A percentile compares a stretch with the other conserved stretches of the same genome.
phyloP scores from a whole-genome alignment of 2,797 vertebrate species.

The Artibeus jamaicensis region DNA sequence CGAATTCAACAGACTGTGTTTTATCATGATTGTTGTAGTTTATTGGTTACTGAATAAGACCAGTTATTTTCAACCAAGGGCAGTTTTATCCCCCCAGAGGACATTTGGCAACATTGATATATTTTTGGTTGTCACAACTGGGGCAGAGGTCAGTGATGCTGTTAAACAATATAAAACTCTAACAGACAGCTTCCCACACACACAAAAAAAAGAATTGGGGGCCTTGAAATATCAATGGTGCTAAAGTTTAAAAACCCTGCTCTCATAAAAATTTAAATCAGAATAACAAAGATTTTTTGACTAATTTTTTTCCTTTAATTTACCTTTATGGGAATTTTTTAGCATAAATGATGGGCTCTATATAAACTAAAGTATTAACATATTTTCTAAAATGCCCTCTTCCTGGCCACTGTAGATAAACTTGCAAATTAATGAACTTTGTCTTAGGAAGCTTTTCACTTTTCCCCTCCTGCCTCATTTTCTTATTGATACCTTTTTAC shows the following conservation, averaged over 20 bases:
- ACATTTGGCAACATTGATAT: neutral
- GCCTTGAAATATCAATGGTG: neutral
- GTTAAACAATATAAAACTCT: neutral
- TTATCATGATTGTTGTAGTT: neutral
- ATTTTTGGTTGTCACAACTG: neutral
- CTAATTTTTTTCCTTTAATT: neutral
- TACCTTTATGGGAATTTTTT: neutral
- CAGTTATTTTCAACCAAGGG: neutral
- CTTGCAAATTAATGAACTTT: neutral
- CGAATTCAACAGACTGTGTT: neutral
- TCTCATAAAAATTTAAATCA: neutral
- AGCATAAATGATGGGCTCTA: neutral
- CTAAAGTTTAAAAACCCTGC: neutral
- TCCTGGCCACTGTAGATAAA: neutral
- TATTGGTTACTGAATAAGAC: neutral
- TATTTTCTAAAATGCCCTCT: neutral
- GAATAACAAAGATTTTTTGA: constrained; percentile 14
- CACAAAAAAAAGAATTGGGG: neutral
- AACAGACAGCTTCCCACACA: neutral
- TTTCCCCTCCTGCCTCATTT: neutral
- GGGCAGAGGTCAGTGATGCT: neutral
- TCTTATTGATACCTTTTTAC: neutral
- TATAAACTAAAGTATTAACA: neutral
- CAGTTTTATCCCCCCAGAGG: neutral
- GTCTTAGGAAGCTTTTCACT: neutral